Evolutionary conservation across 2,797 vertebrate species (phyloP), one percentile per base, ranked within the genome.

Genomic region (Meriones psammophilus): DNA sequence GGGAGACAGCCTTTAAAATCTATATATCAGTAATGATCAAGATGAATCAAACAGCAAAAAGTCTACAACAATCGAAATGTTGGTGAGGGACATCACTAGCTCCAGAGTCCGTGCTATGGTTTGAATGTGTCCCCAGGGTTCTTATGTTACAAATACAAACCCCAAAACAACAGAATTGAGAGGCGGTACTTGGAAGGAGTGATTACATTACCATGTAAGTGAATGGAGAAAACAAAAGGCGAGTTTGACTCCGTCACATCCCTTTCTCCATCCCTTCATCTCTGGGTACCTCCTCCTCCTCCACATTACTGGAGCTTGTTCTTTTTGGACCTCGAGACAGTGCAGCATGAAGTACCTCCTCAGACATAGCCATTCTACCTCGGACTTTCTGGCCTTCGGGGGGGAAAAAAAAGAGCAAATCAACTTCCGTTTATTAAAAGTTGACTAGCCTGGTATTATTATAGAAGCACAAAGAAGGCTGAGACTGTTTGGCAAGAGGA

Each of bases 1-100:
- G 58, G 13, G 50, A 95, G 93, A 91, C 8, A 96, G 42, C 5
- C 42, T 94, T 85, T 93, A 93, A 93, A 88, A 22, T 77, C 42
- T 62, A 66, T 17, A 77, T 26, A 3, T 7, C 15, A 50, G 83
- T 13, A 28, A 80, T 33, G n/a, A 7, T 91, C 80, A 88, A 56
- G 78, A 88, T 56, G 33, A 93, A 94, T 90, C 66, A 83, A 88
- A 89, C 8, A 89, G 54, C 74, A 71, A 86, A 90, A 96, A 56
- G 4, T 66, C 69, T 83, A 54, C 30, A 92, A 39, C 17, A 88
- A 58, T 12, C 13, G 12, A 36, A 13, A 20, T 56, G 26, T 68
- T 7, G 28, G 54, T 66, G 3, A 5, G 2, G 20, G 1, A 33
- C 26, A 50, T 81, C 39, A 68, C 60, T 39, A 91, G 86, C 22